Evolutionary conservation across 2,113 vertebrate species (phyloP), one percentile per base, ranked within the genome.

Genomic region (Daboia siamensis): DNA sequence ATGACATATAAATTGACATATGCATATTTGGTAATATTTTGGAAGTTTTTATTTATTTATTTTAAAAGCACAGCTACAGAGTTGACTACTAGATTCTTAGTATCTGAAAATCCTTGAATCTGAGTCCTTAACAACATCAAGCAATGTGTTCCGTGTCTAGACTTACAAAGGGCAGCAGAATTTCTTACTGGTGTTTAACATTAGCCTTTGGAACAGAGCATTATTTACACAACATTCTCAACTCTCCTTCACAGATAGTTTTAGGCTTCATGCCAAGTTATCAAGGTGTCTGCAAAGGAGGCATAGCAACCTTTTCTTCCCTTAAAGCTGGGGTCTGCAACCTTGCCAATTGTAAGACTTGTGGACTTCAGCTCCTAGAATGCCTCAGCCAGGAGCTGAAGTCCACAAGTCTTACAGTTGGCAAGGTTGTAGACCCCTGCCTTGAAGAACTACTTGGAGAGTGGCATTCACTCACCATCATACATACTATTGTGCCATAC

Each of bases 21-120:
- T 61, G 86, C 92, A 95, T 91, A 86, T 95, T 96, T 97, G 96
- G 93, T 86, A 86, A 95, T 92, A 94, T 56, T 33, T 93, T 17
- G 15, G 54, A 51, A 20, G 46, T 2, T 6, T 20, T 48, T 52
- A n/a, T 86, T 85, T 56, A 5, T 5, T 33, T 2, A n/a, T 15
- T 74, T 74, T 8, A 17, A 80, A 80, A 80, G 33, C 69, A 80
- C 17, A 39, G 69, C 33, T 80, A 39, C n/a, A 33, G 15, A 15
- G 5, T 74, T 39, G 69, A 39, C 69, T 74, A 39, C 15, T 39
- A 3, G 15, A 20, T 39, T 74, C 69, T 74, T 15, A 74, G 7
- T 74, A 20, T 3, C n/a, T 39, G 69, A n/a, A 80, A 39, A 33
- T 39, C 69, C 69, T 80, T 80, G 69, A 5, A 6, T 39, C 69